A percentile compares a stretch with the other conserved stretches of the same genome.
Evolutionary conservation across 2,113 vertebrate genomes (phyloP).

Genomic region (Pleuronectes platessa): DNA sequence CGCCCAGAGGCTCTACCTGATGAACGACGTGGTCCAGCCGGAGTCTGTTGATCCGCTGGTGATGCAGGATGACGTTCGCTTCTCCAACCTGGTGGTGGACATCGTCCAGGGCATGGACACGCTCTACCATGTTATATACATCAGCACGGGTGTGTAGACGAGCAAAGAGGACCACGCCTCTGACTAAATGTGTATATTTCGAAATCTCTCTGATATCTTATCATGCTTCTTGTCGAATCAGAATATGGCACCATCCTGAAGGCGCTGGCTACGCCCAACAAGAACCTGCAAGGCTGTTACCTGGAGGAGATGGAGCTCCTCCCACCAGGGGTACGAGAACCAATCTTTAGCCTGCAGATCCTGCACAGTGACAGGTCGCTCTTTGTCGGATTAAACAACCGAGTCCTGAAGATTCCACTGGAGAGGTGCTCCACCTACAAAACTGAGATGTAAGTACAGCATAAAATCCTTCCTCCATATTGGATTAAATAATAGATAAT

Average conservation of each 20-base stretch:
- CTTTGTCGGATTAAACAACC: slow-evolving; percentile 91
- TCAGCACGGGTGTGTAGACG: slow-evolving; percentile 89
- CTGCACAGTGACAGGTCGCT: slow-evolving; percentile 93
- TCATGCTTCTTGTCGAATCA: slow-evolving; percentile 55
- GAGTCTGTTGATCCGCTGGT: slow-evolving; percentile 92
- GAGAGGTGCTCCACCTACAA: slow-evolving; percentile 92
- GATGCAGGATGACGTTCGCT: slow-evolving; percentile 94
- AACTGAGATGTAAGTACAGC: slow-evolving; percentile 84
- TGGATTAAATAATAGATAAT: too few species aligned
- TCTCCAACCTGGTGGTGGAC: slow-evolving; percentile 95
- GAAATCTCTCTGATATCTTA: background rate
- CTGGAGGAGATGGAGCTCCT: slow-evolving; percentile 97
- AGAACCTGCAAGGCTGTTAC: slow-evolving; percentile 94
- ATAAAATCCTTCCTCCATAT: too few species aligned
- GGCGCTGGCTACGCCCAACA: slow-evolving; percentile 91
- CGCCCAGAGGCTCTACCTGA: slow-evolving; percentile 94
- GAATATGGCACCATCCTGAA: slow-evolving; percentile 97
- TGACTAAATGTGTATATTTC: background rate
- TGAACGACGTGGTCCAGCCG: slow-evolving; percentile 97
- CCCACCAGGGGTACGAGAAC: slow-evolving; percentile 85
- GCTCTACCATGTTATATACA: slow-evolving; percentile 97
- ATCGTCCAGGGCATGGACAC: slow-evolving; percentile 97
- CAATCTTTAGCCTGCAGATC: slow-evolving; percentile 94
- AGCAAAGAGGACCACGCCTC: background rate
- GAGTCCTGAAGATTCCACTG: slow-evolving; percentile 93